These are phyloP conservation scores for Atherinosoma microstoma DNA, from an alignment of 2,797 vertebrate genomes.

Conservation along the genomic window DNA sequence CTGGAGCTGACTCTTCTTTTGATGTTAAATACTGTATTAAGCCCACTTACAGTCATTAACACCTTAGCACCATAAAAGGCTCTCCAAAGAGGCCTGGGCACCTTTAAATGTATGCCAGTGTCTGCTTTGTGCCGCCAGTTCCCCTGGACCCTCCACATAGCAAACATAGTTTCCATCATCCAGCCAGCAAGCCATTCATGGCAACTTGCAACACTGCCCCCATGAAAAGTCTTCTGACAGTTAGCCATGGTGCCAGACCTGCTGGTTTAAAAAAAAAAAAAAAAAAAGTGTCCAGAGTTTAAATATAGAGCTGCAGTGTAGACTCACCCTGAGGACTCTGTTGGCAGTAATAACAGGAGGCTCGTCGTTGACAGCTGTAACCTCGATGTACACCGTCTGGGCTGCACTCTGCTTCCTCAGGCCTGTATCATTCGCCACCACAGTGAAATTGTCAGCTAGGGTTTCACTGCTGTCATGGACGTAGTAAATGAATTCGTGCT, in stretches of 20 bases:
- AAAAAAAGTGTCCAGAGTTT: slow-evolving; percentile 52
- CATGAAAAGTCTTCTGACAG: slow-evolving; percentile 58
- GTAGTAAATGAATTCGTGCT: slow-evolving; percentile 90
- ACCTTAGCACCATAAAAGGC: slow-evolving; percentile 24
- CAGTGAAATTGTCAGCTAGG: slow-evolving; percentile 86
- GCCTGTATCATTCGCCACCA: slow-evolving; percentile 87
- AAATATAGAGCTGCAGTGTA: slow-evolving; percentile 69
- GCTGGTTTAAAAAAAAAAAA: slow-evolving; percentile 57
- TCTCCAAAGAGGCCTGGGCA: slow-evolving; percentile 4
- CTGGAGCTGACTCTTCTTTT: slow-evolving; percentile 28
- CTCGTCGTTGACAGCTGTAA: slow-evolving; percentile 90
- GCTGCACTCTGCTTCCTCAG: slow-evolving; percentile 89
- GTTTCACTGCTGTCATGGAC: slow-evolving; percentile 90
- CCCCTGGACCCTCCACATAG: slow-evolving; percentile 59
- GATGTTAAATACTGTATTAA: slow-evolving; percentile 33
- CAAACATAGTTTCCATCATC: slow-evolving; percentile 66
- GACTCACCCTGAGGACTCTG: slow-evolving; percentile 90
- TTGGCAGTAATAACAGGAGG: slow-evolving; percentile 88
- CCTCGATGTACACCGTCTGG: slow-evolving; percentile 84
- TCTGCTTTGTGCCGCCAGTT: slow-evolving; percentile 31
- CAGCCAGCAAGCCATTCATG: slow-evolving; percentile 46
- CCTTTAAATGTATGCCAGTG: slow-evolving; percentile 37
- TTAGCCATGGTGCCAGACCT: slow-evolving; percentile 60
- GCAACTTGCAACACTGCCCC: slow-evolving; percentile 57
- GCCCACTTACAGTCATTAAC: background rate